Base-by-base conservation (phyloP, 1,140 invertebrate species). In the Leptinotarsa undecemlineata region DNA sequence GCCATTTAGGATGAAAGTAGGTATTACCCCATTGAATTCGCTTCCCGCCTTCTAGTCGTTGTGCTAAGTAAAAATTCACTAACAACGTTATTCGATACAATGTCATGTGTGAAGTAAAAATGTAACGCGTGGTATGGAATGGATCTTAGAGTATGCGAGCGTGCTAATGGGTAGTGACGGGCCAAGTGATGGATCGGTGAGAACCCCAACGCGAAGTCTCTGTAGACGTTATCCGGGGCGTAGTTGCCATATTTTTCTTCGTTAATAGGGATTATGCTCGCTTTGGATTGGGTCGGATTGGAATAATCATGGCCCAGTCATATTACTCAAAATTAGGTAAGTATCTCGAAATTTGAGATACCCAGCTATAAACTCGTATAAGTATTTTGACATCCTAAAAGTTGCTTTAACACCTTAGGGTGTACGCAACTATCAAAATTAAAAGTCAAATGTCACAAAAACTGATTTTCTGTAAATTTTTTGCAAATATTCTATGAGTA, bases 141-240 rank as follows among this genome's bases (percentile, higher is more conserved):
- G 69, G 69, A 48, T 71, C 80, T 72, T 63, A 81, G 70, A 83
- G 85, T 81, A 82, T 84, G 86, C 84, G 86, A 87, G 87, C 85
- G 86, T 86, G 86, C 87, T 88, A 88, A 88, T 88, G 87, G 87
- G 86, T 86, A 88, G 85, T 88, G 87, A 88, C 87, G 85, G 85
- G 82, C 85, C 84, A 85, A 85, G 87, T 88, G 87, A 88, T 88
- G 87, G 87, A 88, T 88, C 86, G 87, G 81, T 81, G 76, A 78
- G 84, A 83, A 83, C 81, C 78, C 85, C 84, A 57, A 19, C 51
- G 60, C 48, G 60, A 48, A 71, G 48, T 23, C 51, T 60, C 21
- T 60, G 57, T 71, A 71, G 69, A 71, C 69, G 69, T 23, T 51
- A 71, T 71, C 69, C 48, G 48, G 69, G 57, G 51, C 69, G n/a